A percentile compares a stretch with the other conserved stretches of the same genome.
Evolutionary conservation across 2,888 invertebrate species (phyloP).

Genomic region (Eristalis pertinax): DNA sequence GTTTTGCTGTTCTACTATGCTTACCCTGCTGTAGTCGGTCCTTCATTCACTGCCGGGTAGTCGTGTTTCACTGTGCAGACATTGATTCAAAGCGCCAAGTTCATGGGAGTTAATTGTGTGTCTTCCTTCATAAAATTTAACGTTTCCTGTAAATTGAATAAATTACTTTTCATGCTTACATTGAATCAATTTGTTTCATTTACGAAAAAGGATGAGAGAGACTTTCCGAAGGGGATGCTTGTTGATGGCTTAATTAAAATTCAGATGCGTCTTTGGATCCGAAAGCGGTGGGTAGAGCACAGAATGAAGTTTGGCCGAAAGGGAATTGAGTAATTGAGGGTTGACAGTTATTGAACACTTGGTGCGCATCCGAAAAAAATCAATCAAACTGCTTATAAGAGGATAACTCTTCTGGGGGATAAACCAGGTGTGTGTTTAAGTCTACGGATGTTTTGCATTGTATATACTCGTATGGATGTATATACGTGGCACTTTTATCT

Average conservation of each 20-base stretch:
- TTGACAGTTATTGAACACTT: background rate
- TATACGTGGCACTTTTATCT: too few species aligned
- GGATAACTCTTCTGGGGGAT: background rate
- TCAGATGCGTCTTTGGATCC: background rate
- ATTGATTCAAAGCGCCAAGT: background rate
- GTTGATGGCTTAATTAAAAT: constrained; percentile 45
- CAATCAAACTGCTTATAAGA: background rate
- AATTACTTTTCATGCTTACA: constrained; percentile 28
- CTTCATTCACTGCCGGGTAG: background rate
- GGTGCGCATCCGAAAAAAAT: background rate
- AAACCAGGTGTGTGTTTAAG: background rate
- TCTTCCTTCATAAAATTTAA: constrained; percentile 33
- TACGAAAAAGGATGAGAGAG: constrained; percentile 2
- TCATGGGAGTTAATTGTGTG: constrained; percentile 16
- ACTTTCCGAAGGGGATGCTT: background rate
- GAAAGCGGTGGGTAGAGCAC: background rate
- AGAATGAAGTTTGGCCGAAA: background rate
- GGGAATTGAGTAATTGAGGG: constrained; percentile 5
- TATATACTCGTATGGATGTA: too few species aligned
- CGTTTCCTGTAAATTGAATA: constrained; percentile 49
- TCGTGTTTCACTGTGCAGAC: background rate
- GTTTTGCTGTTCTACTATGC: constrained; percentile 39
- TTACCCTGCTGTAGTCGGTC: constrained; percentile 1
- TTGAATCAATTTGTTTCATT: constrained; percentile 53
- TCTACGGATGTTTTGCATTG: too few species aligned